phyloP scores from a whole-genome alignment of 2,888 invertebrate genomes.

The Aphidius colemani region DNA sequence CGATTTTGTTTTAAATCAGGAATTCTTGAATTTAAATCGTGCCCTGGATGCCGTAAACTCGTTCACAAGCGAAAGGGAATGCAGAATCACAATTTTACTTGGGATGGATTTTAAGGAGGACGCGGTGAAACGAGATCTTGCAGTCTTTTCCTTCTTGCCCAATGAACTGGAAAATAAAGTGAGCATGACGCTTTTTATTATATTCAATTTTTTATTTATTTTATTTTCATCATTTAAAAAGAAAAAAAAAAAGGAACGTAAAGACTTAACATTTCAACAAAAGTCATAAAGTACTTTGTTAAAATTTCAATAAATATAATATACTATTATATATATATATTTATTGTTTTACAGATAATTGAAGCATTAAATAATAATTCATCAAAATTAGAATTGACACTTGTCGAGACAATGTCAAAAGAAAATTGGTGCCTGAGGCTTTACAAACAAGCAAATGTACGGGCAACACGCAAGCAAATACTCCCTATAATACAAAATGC shows the following conservation, averaged over 20 bases:
- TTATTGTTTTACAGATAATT: conserved; percentile 23
- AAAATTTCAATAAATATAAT: too few relatives aligned
- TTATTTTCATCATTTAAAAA: conserved; percentile 9
- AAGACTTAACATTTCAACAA: too few relatives aligned
- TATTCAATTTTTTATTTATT: background rate
- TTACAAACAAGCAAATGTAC: conserved; percentile 66
- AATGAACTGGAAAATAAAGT: conserved; percentile 47
- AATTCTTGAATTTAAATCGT: conserved; percentile 62
- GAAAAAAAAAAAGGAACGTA: too few relatives aligned
- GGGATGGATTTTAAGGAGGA: conserved; percentile 66
- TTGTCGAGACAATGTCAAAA: conserved; percentile 31
- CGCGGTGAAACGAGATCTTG: conserved; percentile 66
- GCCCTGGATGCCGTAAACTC: conserved; percentile 62
- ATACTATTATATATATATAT: conserved; percentile 20
- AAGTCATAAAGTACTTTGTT: too few relatives aligned
- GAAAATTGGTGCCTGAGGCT: conserved; percentile 47
- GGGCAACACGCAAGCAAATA: conserved; percentile 72
- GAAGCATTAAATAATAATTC: conserved; percentile 5
- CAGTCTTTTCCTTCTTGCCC: conserved; percentile 59
- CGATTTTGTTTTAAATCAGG: conserved; percentile 51
- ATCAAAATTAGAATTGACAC: conserved; percentile 11
- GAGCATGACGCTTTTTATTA: conserved; percentile 37
- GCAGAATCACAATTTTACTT: conserved; percentile 64
- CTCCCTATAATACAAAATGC: conserved; percentile 67
- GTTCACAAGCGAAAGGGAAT: conserved; percentile 61